These are phyloP conservation scores for Charaxes varanes DNA, from an alignment of 1,140 invertebrate species.

Conservation along the genomic window DNA sequence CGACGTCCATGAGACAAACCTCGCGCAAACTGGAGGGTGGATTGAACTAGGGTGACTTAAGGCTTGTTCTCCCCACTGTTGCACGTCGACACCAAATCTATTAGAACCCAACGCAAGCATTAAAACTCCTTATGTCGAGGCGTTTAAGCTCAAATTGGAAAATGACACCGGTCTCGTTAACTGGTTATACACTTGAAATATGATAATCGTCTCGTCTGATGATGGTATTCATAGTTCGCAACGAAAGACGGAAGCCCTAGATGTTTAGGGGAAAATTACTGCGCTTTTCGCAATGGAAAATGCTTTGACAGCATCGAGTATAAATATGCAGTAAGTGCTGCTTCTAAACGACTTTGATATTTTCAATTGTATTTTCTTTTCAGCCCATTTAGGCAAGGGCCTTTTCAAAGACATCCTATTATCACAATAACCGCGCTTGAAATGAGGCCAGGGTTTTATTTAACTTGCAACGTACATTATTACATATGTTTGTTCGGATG, in stretches of 20 bases:
- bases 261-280: slow-evolving; percentile 38
- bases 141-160: slow-evolving; percentile 14
- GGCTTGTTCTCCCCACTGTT: slow-evolving; percentile 43
- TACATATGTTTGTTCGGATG: too few species aligned
- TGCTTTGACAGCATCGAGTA: not conserved
- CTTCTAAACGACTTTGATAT: not conserved
- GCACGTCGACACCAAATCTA: slow-evolving; percentile 25
- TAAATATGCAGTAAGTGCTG: not conserved
- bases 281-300: slow-evolving; percentile 22
- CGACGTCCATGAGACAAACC: slow-evolving; percentile 50
- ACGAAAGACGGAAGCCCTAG: slow-evolving; percentile 55
- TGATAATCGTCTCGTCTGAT: slow-evolving; percentile 62
- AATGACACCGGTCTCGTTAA: slow-evolving; percentile 4
- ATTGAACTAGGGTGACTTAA: slow-evolving; percentile 43
- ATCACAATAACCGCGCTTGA: too few species aligned
- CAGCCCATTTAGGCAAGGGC: too few species aligned
- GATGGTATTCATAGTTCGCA: slow-evolving; percentile 67
- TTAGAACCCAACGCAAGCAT: not conserved
- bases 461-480: too few species aligned
- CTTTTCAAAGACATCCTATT: too few species aligned
- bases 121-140: slow-evolving; percentile 6
- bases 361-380: too few species aligned
- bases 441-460: too few species aligned
- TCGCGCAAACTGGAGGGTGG: slow-evolving; percentile 47
- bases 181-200: slow-evolving; percentile 51